Evolutionary conservation across 2,888 invertebrate species (phyloP).

Genomic region (Diarsia rubi): DNA sequence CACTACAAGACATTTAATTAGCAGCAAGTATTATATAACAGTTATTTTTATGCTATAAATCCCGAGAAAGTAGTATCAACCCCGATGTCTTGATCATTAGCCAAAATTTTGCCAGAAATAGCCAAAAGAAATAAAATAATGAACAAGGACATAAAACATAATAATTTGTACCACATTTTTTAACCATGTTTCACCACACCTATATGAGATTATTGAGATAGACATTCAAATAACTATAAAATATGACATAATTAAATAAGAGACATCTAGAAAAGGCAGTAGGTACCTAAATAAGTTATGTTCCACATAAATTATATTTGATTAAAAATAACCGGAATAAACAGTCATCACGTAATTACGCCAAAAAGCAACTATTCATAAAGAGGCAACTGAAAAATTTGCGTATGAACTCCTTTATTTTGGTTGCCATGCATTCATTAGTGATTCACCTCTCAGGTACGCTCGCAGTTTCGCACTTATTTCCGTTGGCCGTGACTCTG

Average conservation of each 20-base stretch:
- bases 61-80: not conserved
- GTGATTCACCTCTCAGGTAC: constrained; percentile 49
- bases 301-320: constrained; percentile 28
- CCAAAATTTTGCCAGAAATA: not conserved
- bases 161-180: constrained; percentile 19
- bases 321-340: constrained; percentile 29
- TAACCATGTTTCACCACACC: constrained; percentile 8
- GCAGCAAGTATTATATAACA: no score
- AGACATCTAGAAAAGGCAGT: not conserved
- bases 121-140: constrained; percentile 1
- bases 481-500: constrained; percentile 70
- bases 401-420: constrained; percentile 32
- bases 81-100: not conserved
- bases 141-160: constrained; percentile 14
- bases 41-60: not conserved
- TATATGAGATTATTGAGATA: constrained; percentile 9
- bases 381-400: constrained; percentile 3
- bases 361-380: constrained; percentile 6
- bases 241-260: constrained; percentile 34
- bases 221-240: constrained; percentile 34
- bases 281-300: constrained; percentile 25
- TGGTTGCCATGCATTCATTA: constrained; percentile 39
- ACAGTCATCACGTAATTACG: constrained; percentile 10
- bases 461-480: constrained; percentile 56
- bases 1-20: not conserved